Conservation (phyloP, 2,797 vertebrate genomes). For the Agapornis canus region DNA sequence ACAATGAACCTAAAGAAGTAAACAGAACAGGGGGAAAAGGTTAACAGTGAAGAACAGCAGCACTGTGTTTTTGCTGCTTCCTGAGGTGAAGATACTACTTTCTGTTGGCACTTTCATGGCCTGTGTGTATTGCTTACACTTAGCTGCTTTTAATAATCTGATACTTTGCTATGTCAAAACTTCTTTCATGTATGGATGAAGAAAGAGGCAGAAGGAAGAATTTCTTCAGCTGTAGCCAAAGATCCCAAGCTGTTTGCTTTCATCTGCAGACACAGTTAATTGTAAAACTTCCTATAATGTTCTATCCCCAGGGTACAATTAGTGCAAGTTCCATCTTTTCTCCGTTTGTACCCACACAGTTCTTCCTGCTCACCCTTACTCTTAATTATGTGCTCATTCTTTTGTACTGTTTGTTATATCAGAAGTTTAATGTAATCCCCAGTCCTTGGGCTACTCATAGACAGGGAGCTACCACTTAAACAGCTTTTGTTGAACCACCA, state of each 20-base stretch:
- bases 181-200: constrained; percentile 62
- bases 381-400: background rate
- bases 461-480: background rate
- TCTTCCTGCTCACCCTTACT: background rate
- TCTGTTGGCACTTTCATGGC: background rate
- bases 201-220: constrained; percentile 45
- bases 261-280: constrained; percentile 39
- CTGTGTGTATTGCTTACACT: constrained; percentile 36
- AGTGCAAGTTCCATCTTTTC: constrained; percentile 23
- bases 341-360: background rate
- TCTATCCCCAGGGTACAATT: constrained; percentile 41
- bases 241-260: constrained; percentile 44
- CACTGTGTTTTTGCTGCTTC: background rate
- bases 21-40: background rate
- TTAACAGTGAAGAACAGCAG: background rate
- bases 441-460: background rate
- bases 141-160: constrained; percentile 56
- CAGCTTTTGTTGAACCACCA: background rate
- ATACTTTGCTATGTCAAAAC: constrained; percentile 64
- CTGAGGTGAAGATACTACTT: background rate
- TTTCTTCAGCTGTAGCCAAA: constrained; percentile 63
- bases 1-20: background rate
- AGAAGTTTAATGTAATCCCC: background rate
- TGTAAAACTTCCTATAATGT: constrained; percentile 46
- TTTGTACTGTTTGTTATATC: background rate